These are phyloP conservation scores for Falco naumanni DNA, from an alignment of 2,797 vertebrate genomes.

Conservation along the genomic window DNA sequence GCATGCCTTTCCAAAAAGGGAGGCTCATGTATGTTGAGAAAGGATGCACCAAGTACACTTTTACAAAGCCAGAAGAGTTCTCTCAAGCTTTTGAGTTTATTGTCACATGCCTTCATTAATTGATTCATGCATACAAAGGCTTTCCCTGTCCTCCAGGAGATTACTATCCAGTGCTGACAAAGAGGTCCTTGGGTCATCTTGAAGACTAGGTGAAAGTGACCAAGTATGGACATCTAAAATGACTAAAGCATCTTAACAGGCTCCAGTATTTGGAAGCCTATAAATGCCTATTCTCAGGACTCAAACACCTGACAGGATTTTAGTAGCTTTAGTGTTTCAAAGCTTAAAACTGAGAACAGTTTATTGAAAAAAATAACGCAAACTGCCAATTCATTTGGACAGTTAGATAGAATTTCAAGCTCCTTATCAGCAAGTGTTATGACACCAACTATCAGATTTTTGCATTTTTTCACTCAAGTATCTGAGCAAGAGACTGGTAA, in stretches of 20 bases:
- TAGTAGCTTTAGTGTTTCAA: neutral
- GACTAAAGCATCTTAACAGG: neutral
- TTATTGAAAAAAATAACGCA: neutral
- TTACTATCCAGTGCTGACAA: neutral
- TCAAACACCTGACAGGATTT: neutral
- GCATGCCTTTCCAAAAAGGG: neutral
- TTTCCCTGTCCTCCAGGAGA: neutral
- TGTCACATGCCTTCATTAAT: neutral
- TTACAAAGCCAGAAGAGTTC: neutral
- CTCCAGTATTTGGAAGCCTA: neutral
- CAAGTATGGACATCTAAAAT: neutral
- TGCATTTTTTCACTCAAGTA: neutral
- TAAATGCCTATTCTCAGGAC: neutral
- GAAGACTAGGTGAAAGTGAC: neutral
- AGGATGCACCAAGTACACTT: neutral
- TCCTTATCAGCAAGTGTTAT: neutral
- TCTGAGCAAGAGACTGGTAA: neutral
- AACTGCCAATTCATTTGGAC: neutral
- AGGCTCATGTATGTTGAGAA: fast-evolving
- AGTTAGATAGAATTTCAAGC: neutral
- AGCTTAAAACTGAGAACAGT: neutral
- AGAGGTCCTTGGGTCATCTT: neutral
- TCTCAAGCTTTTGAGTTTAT: neutral
- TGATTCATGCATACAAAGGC: neutral
- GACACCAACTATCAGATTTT: neutral